Evolutionary conservation across 2,113 vertebrate species (phyloP), one percentile per base, ranked within the genome.

Genomic region (Solenodon paradoxus): DNA sequence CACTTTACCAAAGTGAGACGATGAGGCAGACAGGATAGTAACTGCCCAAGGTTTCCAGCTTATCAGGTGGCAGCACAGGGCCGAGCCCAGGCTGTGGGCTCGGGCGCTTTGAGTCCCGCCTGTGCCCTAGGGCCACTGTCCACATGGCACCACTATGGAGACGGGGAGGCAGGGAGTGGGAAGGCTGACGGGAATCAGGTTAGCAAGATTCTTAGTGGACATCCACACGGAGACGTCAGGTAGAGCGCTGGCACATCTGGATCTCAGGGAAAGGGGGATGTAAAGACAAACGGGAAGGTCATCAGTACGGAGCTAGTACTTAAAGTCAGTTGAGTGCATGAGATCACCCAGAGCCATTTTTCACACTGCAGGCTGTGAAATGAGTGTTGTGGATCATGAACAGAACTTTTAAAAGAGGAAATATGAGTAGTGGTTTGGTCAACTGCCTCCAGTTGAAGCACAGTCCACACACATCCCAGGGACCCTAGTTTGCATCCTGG

Each of bases 331-430:
- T 35, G 64, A 63, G 53, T 22, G 20, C 42, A 72, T 63, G 53
- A 95, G 71, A 66, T 88, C 94, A 96, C 72, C 8, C 38, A 20
- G 53, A 78, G 35, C 22, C 51, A 47, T 57, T 88, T 84, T 95
- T 84, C 71, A 95, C 93, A 88, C 40, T 45, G 38, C 35, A 91
- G 64, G 61, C 26, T 95, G 78, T 80, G 53, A 94, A 92, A 95
- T 96, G 85, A 77, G 90, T 81, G 90, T 88, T 92, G 53, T 94
- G 53, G 94, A 53, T 93, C 80, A 57, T 57, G 57, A 96, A 69
- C 12, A 92, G 66, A 24, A 80, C 35, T 17, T 15, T 55, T 10
- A 10, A 55, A 55, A 55, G 20, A 19, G 15, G 15, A 55, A 55
- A 15, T 15, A 55, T n/a, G n/a, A n/a, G n/a, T n/a, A n/a, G n/a